A percentile compares a stretch with the other conserved stretches of the same genome.
These are phyloP conservation scores for Elegia similella DNA, from an alignment of 2,888 invertebrate genomes.

Conservation along the genomic window DNA sequence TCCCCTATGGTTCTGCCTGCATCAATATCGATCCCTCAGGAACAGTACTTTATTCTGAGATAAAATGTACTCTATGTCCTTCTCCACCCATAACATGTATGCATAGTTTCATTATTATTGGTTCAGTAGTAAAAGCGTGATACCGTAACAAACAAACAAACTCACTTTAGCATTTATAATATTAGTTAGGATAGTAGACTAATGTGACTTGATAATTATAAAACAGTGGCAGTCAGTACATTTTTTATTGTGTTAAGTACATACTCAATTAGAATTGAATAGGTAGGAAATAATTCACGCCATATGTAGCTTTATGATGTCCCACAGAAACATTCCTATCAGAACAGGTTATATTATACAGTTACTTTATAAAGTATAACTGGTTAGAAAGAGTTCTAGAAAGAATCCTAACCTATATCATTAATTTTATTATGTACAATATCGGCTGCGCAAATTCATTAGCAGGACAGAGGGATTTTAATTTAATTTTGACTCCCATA, in stretches of 20 bases:
- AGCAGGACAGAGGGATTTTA: background rate
- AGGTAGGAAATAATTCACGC: background rate
- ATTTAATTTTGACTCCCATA: background rate
- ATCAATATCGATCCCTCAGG: no score
- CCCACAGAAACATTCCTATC: background rate
- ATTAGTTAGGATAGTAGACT: no score
- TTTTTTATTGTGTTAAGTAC: background rate
- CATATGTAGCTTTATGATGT: background rate
- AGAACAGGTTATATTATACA: constrained; percentile 7
- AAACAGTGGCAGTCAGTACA: no score
- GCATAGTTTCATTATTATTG: no score
- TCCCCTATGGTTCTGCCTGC: no score
- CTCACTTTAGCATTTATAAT: no score
- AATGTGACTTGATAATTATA: no score
- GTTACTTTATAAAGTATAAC: background rate
- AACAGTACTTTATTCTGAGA: no score
- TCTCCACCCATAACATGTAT: no score
- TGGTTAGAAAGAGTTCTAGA: background rate
- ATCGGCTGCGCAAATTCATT: background rate
- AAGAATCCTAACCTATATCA: background rate
- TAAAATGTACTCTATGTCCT: no score
- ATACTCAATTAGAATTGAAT: constrained; percentile 8
- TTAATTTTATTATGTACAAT: background rate
- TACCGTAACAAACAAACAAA: no score
- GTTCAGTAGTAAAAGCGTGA: no score